Conservation (phyloP, 2,888 invertebrate genomes). For the Xylocampa areola region DNA sequence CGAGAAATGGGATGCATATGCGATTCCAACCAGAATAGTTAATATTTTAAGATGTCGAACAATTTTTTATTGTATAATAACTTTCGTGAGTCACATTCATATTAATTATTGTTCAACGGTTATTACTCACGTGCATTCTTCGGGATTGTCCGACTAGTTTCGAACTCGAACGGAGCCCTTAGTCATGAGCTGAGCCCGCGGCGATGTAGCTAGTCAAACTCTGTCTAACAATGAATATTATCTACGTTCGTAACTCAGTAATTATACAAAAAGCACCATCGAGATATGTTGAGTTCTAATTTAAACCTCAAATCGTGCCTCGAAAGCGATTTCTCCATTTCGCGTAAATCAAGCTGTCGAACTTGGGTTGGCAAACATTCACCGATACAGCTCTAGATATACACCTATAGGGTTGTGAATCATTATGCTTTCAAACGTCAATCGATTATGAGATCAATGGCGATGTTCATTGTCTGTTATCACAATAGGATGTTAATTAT, state of each 20-base stretch:
- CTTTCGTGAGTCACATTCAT: no score
- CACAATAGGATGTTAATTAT: neutral
- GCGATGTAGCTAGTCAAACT: no score
- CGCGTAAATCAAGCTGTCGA: slow-evolving; percentile 24
- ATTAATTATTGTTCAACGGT: no score
- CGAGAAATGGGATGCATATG: no score
- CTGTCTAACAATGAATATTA: no score
- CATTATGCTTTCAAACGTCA: neutral
- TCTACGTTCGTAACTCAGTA: slow-evolving; percentile 11
- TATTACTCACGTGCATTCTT: no score
- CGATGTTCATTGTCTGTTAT: neutral
- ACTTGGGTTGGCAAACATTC: slow-evolving; percentile 23
- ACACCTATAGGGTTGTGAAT: neutral
- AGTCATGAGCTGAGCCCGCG: no score
- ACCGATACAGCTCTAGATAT: slow-evolving; percentile 7
- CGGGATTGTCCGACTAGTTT: no score
- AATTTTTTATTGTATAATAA: no score
- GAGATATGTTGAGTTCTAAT: slow-evolving; percentile 15
- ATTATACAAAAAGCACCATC: neutral
- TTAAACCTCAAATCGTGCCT: slow-evolving; percentile 21
- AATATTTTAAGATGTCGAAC: no score
- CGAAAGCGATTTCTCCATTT: slow-evolving; percentile 7
- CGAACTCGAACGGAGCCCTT: no score
- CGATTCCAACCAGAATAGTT: no score
- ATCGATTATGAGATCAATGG: neutral